Base-by-base conservation (phyloP, 2,113 vertebrate species). In the Campylomormyrus numenius region DNA sequence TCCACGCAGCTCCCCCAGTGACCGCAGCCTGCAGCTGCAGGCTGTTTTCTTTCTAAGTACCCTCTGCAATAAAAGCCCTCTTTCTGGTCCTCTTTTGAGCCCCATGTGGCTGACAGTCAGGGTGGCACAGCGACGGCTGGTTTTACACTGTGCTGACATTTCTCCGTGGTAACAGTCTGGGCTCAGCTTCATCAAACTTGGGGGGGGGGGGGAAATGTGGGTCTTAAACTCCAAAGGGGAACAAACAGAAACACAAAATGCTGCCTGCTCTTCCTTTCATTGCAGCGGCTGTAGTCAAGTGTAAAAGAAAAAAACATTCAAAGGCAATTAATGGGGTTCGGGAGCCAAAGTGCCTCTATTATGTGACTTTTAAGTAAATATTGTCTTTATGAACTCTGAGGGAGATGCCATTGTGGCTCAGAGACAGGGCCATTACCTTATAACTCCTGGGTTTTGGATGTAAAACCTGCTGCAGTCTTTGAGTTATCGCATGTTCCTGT, bases 361-460 rank as follows among this genome's bases (percentile, higher is more conserved):
- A 80, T 77, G 66, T 35, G 62, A 89, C 48, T 77, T 70, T 80
- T 62, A 77, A 89, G 62, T 85, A 39, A 21, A 92, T 80, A 80
- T 80, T 80, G 62, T 80, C 74, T 80, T 80, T 80, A 39, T 80
- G 35, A 42, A 42, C 74, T 42, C 74, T 42, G 11, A 39, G 62
- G 62, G 62, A 70, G 35, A 80, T 17, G 35, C 35, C 74, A 80
- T 3, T 42, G 74, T 39, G 13, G 74, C 13, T 7, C 35, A 80
- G 35, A 42, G 31, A 80, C 35, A 70, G 62, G 62, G 62, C 35
- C 74, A 42, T 80, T 42, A 80, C 35, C 74, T 42, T 35, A 5
- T 39, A 39, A 42, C 74, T 42, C 74, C 31, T 42, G 17, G 35
- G 35, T 42, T 77, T 77, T 77, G 74, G 74, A 42, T 80, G 35